Conservation (phyloP, 2,113 vertebrate species). For the Muntiacus reevesi region DNA sequence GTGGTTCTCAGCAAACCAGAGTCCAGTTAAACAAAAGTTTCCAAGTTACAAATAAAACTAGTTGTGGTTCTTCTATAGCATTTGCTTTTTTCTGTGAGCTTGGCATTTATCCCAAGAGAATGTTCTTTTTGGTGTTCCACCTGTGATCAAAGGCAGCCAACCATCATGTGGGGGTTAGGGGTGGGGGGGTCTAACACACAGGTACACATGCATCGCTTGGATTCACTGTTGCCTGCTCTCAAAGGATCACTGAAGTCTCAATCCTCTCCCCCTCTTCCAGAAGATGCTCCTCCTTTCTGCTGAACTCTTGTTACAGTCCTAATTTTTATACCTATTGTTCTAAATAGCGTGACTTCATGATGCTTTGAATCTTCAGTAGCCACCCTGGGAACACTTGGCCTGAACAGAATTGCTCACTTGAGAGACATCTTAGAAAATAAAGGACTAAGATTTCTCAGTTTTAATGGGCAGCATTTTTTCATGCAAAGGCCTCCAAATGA, state of each 20-base stretch:
- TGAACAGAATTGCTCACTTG: background rate
- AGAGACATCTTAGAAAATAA: background rate
- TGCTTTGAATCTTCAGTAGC: background rate
- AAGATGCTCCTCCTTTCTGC: background rate
- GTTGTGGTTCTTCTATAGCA: background rate
- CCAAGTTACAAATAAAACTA: background rate
- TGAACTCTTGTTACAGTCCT: background rate
- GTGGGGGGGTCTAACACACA: background rate
- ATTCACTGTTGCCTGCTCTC: background rate
- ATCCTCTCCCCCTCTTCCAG: background rate
- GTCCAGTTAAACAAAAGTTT: background rate
- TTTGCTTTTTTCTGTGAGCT: background rate
- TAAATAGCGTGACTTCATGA: background rate
- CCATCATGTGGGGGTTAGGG: background rate
- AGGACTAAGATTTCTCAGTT: background rate
- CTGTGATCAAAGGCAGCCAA: background rate
- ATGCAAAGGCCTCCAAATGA: background rate
- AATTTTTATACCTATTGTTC: background rate
- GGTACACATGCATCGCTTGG: background rate
- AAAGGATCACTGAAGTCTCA: background rate
- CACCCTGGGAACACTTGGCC: background rate
- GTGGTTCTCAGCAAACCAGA: background rate
- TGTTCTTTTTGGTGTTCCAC: background rate
- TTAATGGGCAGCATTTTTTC: background rate
- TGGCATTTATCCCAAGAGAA: background rate